Evolutionary conservation across 1,140 invertebrate genomes (phyloP).

Genomic region (Phymastichus coffea): DNA sequence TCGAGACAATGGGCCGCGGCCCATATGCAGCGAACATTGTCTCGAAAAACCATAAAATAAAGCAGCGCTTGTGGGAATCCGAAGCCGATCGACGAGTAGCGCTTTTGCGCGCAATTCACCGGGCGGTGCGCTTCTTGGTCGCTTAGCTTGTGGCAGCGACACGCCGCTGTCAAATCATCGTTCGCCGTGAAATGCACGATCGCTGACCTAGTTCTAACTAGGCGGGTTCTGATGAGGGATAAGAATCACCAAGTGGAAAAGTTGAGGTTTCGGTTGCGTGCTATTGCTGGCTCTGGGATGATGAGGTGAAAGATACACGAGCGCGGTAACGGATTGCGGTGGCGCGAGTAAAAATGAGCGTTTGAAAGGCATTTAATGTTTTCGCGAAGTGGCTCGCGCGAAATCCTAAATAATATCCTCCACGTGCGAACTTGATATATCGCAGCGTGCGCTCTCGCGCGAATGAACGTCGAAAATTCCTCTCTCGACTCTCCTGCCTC

Average conservation of each 20-base stretch:
- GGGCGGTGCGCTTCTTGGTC: too few relatives aligned
- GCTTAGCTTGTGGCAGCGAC: too few relatives aligned
- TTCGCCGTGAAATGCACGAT: too few relatives aligned
- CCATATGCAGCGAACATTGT: conserved; percentile 53
- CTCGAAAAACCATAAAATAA: conserved; percentile 56
- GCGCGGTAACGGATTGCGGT: conserved; percentile 16
- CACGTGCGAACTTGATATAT: conserved; percentile 50
- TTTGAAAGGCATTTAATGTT: conserved; percentile 21
- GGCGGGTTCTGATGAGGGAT: too few relatives aligned
- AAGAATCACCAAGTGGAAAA: too few relatives aligned
- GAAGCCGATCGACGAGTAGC: conserved; percentile 9
- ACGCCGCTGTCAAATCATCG: too few relatives aligned
- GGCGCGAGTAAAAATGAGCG: conserved; percentile 18
- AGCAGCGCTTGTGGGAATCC: conserved; percentile 38
- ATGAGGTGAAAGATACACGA: too few relatives aligned
- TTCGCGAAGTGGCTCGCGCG: neutral
- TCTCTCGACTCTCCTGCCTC: conserved; percentile 3
- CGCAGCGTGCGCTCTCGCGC: conserved; percentile 27
- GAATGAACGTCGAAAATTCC: conserved; percentile 30
- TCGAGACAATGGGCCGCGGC: conserved; percentile 50
- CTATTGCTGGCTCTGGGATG: too few relatives aligned
- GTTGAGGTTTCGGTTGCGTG: too few relatives aligned
- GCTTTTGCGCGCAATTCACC: too few relatives aligned
- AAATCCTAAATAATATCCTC: conserved; percentile 20
- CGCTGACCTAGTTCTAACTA: too few relatives aligned